Percentiles rank a stretch among this genome's conserved stretches.
These are phyloP conservation scores for Caligus rogercresseyi DNA, from an alignment of 1,140 invertebrate genomes.

Conservation along the genomic window DNA sequence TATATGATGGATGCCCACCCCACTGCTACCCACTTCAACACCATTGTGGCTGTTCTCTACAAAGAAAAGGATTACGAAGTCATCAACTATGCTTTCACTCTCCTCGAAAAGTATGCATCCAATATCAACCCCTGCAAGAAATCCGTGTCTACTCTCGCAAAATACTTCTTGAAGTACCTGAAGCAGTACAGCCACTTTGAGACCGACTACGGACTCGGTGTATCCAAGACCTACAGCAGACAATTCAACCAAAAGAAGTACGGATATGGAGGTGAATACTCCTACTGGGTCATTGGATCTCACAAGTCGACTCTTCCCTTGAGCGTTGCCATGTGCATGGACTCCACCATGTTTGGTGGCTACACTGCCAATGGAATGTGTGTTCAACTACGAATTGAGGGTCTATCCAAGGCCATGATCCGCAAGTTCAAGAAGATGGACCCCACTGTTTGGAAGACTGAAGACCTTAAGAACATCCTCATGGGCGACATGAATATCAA, in stretches of 20 bases:
- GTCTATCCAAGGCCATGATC: slow-evolving; percentile 12
- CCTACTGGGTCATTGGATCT: slow-evolving; percentile 9
- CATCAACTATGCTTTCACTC: slow-evolving; percentile 15
- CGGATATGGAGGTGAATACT: slow-evolving; percentile 7
- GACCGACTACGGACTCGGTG: slow-evolving; percentile 15
- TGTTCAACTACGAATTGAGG: slow-evolving; percentile 15
- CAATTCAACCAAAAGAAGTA: slow-evolving; percentile 15
- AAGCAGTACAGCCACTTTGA: slow-evolving; percentile 12
- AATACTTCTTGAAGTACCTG: slow-evolving; percentile 14
- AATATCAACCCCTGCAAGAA: slow-evolving; percentile 13
- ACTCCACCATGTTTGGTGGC: slow-evolving; percentile 1
- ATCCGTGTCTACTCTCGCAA: neutral
- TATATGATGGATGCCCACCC: neutral
- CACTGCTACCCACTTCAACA: slow-evolving; percentile 1
- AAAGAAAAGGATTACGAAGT: slow-evolving; percentile 16
- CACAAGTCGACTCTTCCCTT: neutral
- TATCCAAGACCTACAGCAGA: slow-evolving; percentile 10
- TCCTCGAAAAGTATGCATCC: slow-evolving; percentile 11
- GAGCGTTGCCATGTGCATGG: neutral
- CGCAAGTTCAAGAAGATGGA: slow-evolving; percentile 14
- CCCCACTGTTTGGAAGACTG: slow-evolving; percentile 11
- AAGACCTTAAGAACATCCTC: slow-evolving; percentile 8
- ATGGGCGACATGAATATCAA: slow-evolving; percentile 8
- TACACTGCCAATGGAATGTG: neutral
- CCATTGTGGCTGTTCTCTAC: slow-evolving; percentile 7